A percentile compares a stretch with the other conserved stretches of the same genome.
Evolutionary conservation across 2,113 vertebrate genomes (phyloP).

Genomic region (Antechinus stuartii): DNA sequence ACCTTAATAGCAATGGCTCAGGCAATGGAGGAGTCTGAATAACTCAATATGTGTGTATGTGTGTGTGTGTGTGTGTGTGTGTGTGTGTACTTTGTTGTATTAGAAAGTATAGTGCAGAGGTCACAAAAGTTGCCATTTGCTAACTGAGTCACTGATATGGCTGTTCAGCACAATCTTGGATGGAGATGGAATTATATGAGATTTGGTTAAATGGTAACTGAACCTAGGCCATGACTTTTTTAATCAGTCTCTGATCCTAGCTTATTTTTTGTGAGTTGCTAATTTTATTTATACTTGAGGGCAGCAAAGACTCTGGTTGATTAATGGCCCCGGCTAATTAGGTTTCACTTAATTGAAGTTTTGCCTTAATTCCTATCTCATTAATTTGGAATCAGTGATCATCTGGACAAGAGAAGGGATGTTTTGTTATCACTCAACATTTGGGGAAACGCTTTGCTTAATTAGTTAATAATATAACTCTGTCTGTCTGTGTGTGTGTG

Average conservation of each 20-base stretch:
- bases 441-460: background rate
- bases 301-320: constrained; percentile 29
- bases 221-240: constrained; percentile 4
- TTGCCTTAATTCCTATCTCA: constrained; percentile 34
- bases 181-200: background rate
- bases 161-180: background rate
- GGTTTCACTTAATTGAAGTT: constrained; percentile 10
- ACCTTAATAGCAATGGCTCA: background rate
- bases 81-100: background rate
- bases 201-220: background rate
- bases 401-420: background rate
- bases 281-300: constrained; percentile 1
- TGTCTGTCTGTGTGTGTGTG: background rate
- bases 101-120: background rate
- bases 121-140: background rate
- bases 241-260: constrained; percentile 39
- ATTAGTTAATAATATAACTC: background rate
- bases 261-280: constrained; percentile 31
- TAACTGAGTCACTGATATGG: background rate
- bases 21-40: constrained; percentile 3
- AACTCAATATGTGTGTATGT: background rate
- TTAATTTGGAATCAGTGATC: constrained; percentile 40
- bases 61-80: too few species aligned
- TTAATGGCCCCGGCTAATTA: background rate
- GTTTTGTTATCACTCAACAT: background rate